These are phyloP conservation scores for Itoplectis maculator DNA, from an alignment of 2,888 invertebrate species.

Conservation along the genomic window DNA sequence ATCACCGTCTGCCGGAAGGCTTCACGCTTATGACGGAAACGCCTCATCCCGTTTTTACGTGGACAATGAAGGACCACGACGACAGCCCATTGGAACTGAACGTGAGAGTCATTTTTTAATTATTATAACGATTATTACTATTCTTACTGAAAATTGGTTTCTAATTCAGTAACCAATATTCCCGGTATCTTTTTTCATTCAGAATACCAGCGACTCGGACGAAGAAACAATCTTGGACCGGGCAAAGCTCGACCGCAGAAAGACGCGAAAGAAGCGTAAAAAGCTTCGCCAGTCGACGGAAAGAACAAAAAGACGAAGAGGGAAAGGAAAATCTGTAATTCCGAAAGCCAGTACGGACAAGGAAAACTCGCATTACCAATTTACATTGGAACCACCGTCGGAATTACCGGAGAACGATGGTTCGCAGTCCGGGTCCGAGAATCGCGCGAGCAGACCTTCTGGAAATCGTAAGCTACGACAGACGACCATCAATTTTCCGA, in stretches of 20 bases:
- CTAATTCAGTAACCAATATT: background rate
- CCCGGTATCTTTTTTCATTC: background rate
- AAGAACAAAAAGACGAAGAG: slow-evolving; percentile 9
- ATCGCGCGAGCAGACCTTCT: too few relatives aligned
- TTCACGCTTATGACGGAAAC: slow-evolving; percentile 12
- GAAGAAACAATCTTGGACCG: slow-evolving; percentile 43
- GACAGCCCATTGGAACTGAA: slow-evolving; percentile 53
- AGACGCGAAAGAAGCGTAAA: background rate
- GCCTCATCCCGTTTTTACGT: slow-evolving; percentile 61
- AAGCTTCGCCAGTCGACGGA: slow-evolving; percentile 8
- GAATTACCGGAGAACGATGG: too few relatives aligned
- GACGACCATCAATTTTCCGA: background rate
- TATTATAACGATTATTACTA: background rate
- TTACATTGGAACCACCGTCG: too few relatives aligned
- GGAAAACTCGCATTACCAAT: background rate
- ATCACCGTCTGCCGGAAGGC: slow-evolving; percentile 35
- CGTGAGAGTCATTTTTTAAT: slow-evolving; percentile 50
- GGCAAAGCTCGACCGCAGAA: background rate
- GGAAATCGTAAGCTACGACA: slow-evolving; percentile 5
- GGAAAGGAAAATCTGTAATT: background rate
- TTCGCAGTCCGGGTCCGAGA: background rate
- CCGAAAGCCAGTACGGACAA: background rate
- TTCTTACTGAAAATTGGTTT: background rate
- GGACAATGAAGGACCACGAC: slow-evolving; percentile 59
- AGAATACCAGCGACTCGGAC: slow-evolving; percentile 50